Evolutionary conservation across 2,113 vertebrate genomes (phyloP), one percentile per base, ranked within the genome.

Genomic region (Vimba vimba): DNA sequence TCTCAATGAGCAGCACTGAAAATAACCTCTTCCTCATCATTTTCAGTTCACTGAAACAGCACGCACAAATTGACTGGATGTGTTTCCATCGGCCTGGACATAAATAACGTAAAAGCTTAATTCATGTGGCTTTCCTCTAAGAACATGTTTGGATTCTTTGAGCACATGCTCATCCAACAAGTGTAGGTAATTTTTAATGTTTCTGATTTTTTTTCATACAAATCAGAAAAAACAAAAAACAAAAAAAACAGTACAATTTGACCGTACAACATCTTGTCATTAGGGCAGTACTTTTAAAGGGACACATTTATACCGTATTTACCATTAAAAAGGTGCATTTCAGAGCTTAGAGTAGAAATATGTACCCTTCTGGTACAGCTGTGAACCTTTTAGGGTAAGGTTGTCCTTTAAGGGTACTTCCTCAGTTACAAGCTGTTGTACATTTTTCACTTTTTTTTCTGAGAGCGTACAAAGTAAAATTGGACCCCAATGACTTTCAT

Each of bases 21-120:
- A 90, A 88, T 88, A 88, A 86, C 83, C 82, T 76, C 82, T 82
- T 83, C 86, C 85, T 59, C 66, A 80, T 85, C 85, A 90, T 88
- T 88, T 82, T 85, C 83, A 85, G 73, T 52, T 83, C 83, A 84
- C 43, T 85, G 83, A 71, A 47, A 85, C 55, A 19, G 17, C 83
- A 74, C 75, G 81, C 71, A 76, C 69, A 87, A 62, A 68, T 3
- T 60, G 36, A 27, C 52, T 80, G 36, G 21, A 47, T 27, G 25
- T 1, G 8, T 33, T 50, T 45, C 79, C 59, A 15, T 66, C 23
- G 19, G 33, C 59, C 27, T 69, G 25, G 25, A 69, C 27, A 69
- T 19, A 33, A 82, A 55, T 82, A 33, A 52, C 9, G 21, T 52
- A 19, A 82, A 52, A 23, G 10, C 45, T 33, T 7, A 17, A 3